phyloP scores from a whole-genome alignment of 2,888 invertebrate species.

The Cistogaster globosa region DNA sequence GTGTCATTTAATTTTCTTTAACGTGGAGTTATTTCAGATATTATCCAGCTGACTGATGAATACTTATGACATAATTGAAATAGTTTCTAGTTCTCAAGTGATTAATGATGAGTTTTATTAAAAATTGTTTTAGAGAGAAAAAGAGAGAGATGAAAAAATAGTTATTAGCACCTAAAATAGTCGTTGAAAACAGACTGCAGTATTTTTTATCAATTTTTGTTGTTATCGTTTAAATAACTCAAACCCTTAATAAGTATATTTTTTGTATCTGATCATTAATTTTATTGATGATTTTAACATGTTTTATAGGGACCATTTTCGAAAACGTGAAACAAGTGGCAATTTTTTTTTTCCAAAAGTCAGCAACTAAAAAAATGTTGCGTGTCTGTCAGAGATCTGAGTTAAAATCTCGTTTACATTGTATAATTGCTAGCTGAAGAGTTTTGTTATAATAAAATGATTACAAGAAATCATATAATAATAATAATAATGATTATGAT shows the following conservation, averaged over 20 bases:
- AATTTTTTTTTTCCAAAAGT: slow-evolving; percentile 4
- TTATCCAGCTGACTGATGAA: too few relatives aligned
- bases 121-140: too few relatives aligned
- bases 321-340: slow-evolving; percentile 48
- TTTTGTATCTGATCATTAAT: slow-evolving; percentile 45
- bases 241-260: slow-evolving; percentile 30
- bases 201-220: not conserved
- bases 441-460: slow-evolving; percentile 44
- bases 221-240: not conserved
- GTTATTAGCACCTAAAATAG: not conserved
- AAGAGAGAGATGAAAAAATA: too few relatives aligned
- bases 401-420: slow-evolving; percentile 50
- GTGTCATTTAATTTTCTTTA: too few relatives aligned
- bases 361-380: slow-evolving; percentile 22
- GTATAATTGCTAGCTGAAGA: slow-evolving; percentile 39
- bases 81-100: too few relatives aligned
- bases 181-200: not conserved
- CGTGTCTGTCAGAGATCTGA: slow-evolving; percentile 41
- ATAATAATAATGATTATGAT: slow-evolving; percentile 19
- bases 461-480: slow-evolving; percentile 38
- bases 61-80: too few relatives aligned
- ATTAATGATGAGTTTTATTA: too few relatives aligned
- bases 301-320: slow-evolving; percentile 6
- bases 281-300: slow-evolving; percentile 40
- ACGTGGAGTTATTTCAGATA: too few relatives aligned